Percentiles rank a stretch among this genome's conserved stretches.
phyloP scores from a whole-genome alignment of 2,113 vertebrate species.

The Capra hircus region DNA sequence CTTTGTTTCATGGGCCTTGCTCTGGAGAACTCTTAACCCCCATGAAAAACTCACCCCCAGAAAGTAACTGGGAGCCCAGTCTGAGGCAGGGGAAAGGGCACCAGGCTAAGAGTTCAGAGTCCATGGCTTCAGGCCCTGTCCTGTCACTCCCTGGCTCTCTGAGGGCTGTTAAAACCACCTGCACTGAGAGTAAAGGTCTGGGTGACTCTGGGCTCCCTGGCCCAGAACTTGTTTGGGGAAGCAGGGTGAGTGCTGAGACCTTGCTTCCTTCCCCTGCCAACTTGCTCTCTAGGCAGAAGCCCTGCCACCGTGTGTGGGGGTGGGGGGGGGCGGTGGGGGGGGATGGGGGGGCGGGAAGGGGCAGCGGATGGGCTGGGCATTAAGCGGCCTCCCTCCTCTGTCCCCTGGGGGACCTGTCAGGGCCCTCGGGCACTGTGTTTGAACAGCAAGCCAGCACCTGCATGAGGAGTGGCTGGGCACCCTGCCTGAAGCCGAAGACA shows the following conservation, averaged over 20 bases:
- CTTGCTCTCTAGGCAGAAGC: background rate
- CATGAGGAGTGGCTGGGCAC: background rate
- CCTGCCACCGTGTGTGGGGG: too few species aligned
- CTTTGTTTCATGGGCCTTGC: background rate
- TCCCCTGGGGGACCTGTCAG: background rate
- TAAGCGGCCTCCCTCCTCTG: background rate
- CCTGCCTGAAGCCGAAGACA: slow-evolving; percentile 5
- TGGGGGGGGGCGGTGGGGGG: background rate
- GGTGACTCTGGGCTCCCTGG: background rate
- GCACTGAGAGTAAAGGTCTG: background rate
- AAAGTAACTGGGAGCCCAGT: background rate
- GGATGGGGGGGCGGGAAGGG: rapidly evolving
- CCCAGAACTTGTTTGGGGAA: background rate
- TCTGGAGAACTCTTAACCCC: background rate
- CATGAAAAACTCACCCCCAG: background rate
- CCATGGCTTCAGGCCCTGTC: background rate
- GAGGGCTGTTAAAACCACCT: background rate
- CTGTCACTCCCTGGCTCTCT: background rate
- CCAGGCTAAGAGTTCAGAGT: background rate
- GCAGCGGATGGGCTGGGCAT: background rate
- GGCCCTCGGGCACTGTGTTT: background rate
- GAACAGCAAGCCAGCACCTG: background rate
- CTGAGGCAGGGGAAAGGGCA: background rate
- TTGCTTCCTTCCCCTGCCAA: background rate
- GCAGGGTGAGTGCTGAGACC: background rate